These are phyloP conservation scores for Schizaphis graminum DNA, from an alignment of 2,888 invertebrate genomes.

Conservation along the genomic window DNA sequence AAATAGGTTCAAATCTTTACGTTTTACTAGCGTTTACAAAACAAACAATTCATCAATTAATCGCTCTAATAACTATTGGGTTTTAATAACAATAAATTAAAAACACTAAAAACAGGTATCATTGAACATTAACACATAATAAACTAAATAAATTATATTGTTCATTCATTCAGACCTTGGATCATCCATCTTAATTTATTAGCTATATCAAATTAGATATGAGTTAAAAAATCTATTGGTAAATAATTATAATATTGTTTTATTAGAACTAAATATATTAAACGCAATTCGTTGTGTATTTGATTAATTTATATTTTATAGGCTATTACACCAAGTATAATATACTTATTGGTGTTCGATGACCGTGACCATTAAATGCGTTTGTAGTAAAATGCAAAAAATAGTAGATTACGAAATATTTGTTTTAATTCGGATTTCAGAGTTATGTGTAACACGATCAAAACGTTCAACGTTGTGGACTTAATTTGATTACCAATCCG, in stretches of 20 bases:
- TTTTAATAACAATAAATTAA: neutral
- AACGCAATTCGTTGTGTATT: neutral
- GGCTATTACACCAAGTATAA: neutral
- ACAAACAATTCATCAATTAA: neutral
- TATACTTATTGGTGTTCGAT: neutral
- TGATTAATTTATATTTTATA: neutral
- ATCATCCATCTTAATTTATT: neutral
- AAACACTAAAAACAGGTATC: neutral
- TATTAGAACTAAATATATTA: neutral
- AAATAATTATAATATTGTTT: neutral
- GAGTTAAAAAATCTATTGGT: neutral
- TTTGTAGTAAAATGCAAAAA: slow-evolving; percentile 11
- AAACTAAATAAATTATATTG: neutral
- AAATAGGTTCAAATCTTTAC: neutral
- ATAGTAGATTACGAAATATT: slow-evolving; percentile 7
- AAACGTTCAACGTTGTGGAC: slow-evolving; percentile 4
- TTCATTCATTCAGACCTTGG: neutral
- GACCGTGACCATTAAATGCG: slow-evolving; percentile 42
- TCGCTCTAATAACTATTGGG: neutral
- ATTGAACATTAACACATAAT: neutral
- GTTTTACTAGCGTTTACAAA: neutral
- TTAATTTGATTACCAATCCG: slow-evolving; percentile 44
- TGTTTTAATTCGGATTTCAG: neutral
- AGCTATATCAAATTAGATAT: neutral
- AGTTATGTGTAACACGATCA: neutral